Base-by-base conservation (phyloP, 2,113 vertebrate genomes). In the Anhinga anhinga region DNA sequence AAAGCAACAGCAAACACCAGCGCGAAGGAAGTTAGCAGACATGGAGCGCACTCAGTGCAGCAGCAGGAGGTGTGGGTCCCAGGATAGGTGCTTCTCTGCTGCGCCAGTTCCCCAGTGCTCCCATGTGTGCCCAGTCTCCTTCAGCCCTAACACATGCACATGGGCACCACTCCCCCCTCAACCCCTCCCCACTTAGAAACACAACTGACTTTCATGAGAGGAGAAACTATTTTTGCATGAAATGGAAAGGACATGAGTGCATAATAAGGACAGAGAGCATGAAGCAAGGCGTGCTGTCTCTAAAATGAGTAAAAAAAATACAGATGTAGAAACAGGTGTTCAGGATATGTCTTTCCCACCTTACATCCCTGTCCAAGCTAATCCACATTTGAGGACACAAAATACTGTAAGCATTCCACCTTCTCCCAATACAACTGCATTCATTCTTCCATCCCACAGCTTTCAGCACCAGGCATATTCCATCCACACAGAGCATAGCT, bases 271-370 rank as follows among this genome's bases (percentile, higher is more conserved):
- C 77, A 58, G 81, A 69, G 81, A 77, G 45, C 3, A 0, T 77
- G 91, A 65, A 90, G 58, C 72, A 70, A 89, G 72, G 61, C 73
- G 27, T 1, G 1, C 55, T 30, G 15, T 74, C 77, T 95, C 71
- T 86, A 94, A 91, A 94, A 58, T 5, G 58, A 90, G 50, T 86
- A 74, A 66, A 8, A 90, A 94, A 49, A 78, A 85, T 45, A 50
- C 53, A 84, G 71, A 95, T 97, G 94, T 97, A 93, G 97, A 95
- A 98, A 97, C 97, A 98, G 97, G 97, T 98, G 97, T 90, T 97
- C 95, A 92, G 96, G 96, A 96, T 98, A 87, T 88, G 85, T 97
- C 90, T 90, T 96, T 84, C 94, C 96, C 92, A 97, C 86, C 91
- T 97, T 92, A 91, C 88, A 96, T 94, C 92, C 76, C 73, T 61